Base-by-base conservation (phyloP, 1,140 invertebrate species). In the Hesperophylax magnus region DNA sequence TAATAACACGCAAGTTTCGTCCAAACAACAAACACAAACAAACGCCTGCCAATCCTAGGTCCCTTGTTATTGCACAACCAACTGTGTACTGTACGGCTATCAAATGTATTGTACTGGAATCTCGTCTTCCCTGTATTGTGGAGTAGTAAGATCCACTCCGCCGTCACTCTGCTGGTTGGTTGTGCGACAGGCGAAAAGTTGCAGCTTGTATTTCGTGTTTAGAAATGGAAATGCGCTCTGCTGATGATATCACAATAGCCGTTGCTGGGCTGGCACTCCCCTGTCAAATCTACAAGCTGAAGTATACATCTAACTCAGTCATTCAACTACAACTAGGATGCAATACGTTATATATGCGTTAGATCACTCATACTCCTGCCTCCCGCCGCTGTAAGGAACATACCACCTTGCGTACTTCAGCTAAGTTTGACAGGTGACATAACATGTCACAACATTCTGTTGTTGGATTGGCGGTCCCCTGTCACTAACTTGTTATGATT, bases 381-480 rank as follows among this genome's bases (percentile, higher is more conserved):
- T 1, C 39, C 8, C 1, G 6, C 1, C 39, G 39, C 34, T 39
- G 34, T 39, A 39, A 39, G 34, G 56, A 60, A 60, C 9, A 60
- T 67, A 83, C 24, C 0, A 9, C 39, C 18, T 53, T 47, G 63
- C 47, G 72, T 80, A 78, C 83, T 80, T 78, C 74, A 74, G 78
- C 80, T 60, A 60, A 22, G 79, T 65, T 81, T 78, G 79, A 83
- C 84, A 84, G 84, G 84, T 81, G 84, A 84, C 81, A 65, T 18
- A 61, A 18, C 52, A 78, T 58, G 82, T 84, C 82, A 78, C 81
- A 84, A 83, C 84, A 20, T 71, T 81, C 63, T 53, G 84, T 83
- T 85, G 84, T 85, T 85, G 84, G 82, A 85, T 78, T 80, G 77
- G 63, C 76, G 78, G 84, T 82, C 82, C 84, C 84, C 84, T 85